These are phyloP conservation scores for Nannoperca obscura DNA, from an alignment of 2,797 vertebrate species.

Conservation along the genomic window DNA sequence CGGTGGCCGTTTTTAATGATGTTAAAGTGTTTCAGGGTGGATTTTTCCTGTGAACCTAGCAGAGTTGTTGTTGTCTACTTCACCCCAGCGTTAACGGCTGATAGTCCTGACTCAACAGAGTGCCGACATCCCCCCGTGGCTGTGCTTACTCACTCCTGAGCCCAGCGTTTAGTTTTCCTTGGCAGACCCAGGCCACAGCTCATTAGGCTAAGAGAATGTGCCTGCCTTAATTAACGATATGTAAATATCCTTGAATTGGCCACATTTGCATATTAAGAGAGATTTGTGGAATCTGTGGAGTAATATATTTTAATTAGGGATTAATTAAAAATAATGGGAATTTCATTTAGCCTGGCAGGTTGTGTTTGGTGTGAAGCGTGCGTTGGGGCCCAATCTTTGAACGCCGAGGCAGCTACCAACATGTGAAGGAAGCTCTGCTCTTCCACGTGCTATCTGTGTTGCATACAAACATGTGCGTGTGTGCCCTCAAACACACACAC, in stretches of 20 bases:
- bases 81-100: conserved; percentile 63
- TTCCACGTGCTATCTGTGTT: conserved; percentile 73
- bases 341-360: conserved; percentile 99
- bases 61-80: conserved; percentile 70
- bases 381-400: conserved; percentile 82
- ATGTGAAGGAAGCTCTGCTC: conserved; percentile 77
- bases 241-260: conserved; percentile 99
- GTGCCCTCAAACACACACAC: conserved; percentile 45
- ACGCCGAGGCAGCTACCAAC: conserved; percentile 71
- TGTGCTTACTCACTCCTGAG: conserved; percentile 81
- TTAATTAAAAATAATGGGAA: conserved; percentile 99
- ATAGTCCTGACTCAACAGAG: conserved; percentile 82
- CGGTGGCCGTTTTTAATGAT: conserved; percentile 48
- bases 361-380: conserved; percentile 93
- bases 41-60: conserved; percentile 57
- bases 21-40: conserved; percentile 66
- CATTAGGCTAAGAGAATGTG: conserved; percentile 99
- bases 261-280: conserved; percentile 99
- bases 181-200: conserved; percentile 94
- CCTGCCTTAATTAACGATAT: conserved; percentile 99
- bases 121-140: conserved; percentile 67
- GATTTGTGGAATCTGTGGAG: conserved; percentile 99
- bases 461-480: conserved; percentile 75
- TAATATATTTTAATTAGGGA: conserved; percentile 99
- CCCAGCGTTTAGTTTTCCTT: conserved; percentile 85